phyloP scores from a whole-genome alignment of 2,797 vertebrate species.

The Halcyon chelicuti region DNA sequence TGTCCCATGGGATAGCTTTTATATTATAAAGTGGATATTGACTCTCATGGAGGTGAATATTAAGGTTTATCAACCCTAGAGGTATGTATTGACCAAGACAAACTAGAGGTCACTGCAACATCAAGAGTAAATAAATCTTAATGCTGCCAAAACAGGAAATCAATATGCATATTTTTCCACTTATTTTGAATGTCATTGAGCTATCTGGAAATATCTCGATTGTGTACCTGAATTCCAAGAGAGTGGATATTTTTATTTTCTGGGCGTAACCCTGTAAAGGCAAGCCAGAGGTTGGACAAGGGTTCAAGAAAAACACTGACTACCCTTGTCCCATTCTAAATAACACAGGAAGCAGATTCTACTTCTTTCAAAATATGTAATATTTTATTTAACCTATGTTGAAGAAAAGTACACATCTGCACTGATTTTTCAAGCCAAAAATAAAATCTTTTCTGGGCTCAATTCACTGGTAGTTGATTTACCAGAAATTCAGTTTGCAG shows the following conservation, averaged over 20 bases:
- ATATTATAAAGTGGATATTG: constrained; percentile 62
- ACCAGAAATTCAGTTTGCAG: not conserved
- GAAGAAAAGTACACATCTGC: not conserved
- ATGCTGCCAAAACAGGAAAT: constrained; percentile 51
- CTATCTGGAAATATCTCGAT: not conserved
- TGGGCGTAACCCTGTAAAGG: not conserved
- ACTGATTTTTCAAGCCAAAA: not conserved
- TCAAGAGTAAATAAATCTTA: constrained; percentile 72
- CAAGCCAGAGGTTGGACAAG: not conserved
- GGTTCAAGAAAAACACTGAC: not conserved
- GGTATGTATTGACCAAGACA: constrained; percentile 62
- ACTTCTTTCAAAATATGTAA: not conserved
- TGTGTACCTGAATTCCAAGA: not conserved
- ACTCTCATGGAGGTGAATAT: constrained; percentile 63
- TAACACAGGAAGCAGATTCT: not conserved
- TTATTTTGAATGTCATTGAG: constrained; percentile 55
- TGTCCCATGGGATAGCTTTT: constrained; percentile 32
- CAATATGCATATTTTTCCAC: constrained; percentile 65
- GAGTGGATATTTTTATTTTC: not conserved
- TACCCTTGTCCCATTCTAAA: not conserved
- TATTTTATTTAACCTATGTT: not conserved
- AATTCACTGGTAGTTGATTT: not conserved
- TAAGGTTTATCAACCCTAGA: constrained; percentile 66
- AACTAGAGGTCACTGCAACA: constrained; percentile 60
- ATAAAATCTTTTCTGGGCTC: not conserved